These are phyloP conservation scores for Acanthococcus lagerstroemiae DNA, from an alignment of 2,888 invertebrate species.

Conservation along the genomic window DNA sequence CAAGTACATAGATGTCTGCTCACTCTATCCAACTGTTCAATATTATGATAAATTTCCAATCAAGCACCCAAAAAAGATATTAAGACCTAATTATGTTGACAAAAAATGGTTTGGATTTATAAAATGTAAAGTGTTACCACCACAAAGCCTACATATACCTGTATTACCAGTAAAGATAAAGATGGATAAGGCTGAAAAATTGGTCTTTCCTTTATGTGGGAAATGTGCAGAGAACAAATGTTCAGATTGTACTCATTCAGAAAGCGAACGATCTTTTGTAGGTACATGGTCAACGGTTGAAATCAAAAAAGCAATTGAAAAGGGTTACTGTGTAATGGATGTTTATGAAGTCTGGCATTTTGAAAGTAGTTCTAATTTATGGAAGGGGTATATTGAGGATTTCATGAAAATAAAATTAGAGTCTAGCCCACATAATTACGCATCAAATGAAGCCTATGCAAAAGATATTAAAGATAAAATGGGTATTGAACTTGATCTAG, in stretches of 20 bases:
- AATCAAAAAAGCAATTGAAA: slow-evolving; percentile 16
- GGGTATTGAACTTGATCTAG: too few species aligned
- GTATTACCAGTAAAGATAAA: neutral
- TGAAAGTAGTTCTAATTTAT: too few species aligned
- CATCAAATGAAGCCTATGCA: too few species aligned
- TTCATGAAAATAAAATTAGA: too few species aligned
- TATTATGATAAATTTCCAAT: slow-evolving; percentile 35
- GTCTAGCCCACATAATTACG: too few species aligned
- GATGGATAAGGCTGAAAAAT: neutral
- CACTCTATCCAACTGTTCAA: slow-evolving; percentile 36
- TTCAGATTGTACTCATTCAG: slow-evolving; percentile 15
- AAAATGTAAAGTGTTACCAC: neutral
- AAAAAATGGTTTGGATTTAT: neutral
- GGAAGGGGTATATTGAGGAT: too few species aligned
- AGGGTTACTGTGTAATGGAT: slow-evolving; percentile 23
- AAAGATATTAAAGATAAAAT: too few species aligned
- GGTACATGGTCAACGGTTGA: slow-evolving; percentile 20
- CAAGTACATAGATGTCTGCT: slow-evolving; percentile 35
- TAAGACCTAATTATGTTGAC: slow-evolving; percentile 34
- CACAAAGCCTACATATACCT: neutral
- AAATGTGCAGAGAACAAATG: neutral
- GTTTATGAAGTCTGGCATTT: slow-evolving; percentile 27
- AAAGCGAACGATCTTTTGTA: slow-evolving; percentile 4
- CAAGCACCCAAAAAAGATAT: slow-evolving; percentile 35
- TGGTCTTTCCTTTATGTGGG: neutral